Evolutionary conservation across 2,113 vertebrate genomes (phyloP), one percentile per base, ranked within the genome.

Genomic region (Eulemur rufifrons): DNA sequence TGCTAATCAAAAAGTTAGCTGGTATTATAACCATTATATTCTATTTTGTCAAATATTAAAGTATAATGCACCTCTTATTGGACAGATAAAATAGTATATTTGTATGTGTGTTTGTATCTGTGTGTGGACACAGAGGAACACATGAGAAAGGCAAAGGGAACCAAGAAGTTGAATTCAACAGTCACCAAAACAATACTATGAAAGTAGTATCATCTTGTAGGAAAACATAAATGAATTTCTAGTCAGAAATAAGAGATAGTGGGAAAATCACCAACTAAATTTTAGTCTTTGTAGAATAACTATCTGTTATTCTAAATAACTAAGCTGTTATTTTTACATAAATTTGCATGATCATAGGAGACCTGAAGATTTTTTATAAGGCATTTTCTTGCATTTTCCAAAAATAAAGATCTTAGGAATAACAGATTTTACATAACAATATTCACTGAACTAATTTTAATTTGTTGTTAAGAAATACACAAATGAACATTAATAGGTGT

Each of bases 381-480:
- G 11, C 66, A 84, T 90, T 93, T 92, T 85, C 39, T 83, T 47
- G 17, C 69, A 89, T 81, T 91, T 88, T 96, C 4, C 39, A 93
- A 13, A 93, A 89, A 64, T 56, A 89, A 87, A 9, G 20, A 86
- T 8, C 5, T 76, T 69, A 71, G 27, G 37, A 76, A 83, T 69
- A 97, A 50, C 23, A 90, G 4, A 88, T 82, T 88, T 95, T 84
- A 93, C 2, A 78, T 74, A 8, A 39, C 52, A 94, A 45, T 84
- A 71, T 59, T 81, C 88, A 91, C 27, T 80, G 10, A 92, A 81
- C 23, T 92, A 82, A 88, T 54, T 94, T 66, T 78, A 96, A 64
- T 71, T 59, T 66, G 20, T 25, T 91, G 86, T 63, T 68, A 86
- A 91, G 71, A 93, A 92, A 89, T 76, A 94, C 23, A 82, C 37